Evolutionary conservation across 1,140 invertebrate genomes (phyloP).

Genomic region (Dermatophagoides farinae): DNA sequence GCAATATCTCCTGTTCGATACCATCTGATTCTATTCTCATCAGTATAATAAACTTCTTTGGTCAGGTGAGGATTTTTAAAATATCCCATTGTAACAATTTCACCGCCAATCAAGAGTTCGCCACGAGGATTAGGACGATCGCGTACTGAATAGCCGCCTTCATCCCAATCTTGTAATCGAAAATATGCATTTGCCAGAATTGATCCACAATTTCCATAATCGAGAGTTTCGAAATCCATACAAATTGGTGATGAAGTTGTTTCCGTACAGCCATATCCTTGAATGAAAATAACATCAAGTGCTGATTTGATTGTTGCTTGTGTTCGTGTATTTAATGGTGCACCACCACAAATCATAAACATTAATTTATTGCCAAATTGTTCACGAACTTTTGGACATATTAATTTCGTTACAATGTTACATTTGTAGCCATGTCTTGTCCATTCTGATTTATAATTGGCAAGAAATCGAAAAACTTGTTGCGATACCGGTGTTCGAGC

Average conservation of each 20-base stretch:
- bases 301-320: slow-evolving; percentile 84
- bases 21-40: slow-evolving; percentile 26
- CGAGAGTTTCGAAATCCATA: slow-evolving; percentile 41
- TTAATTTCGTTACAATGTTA: slow-evolving; percentile 17
- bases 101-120: slow-evolving; percentile 33
- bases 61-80: slow-evolving; percentile 42
- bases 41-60: slow-evolving; percentile 29
- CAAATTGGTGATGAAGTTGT: slow-evolving; percentile 79
- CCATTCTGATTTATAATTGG: slow-evolving; percentile 18
- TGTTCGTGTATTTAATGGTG: slow-evolving; percentile 82
- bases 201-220: slow-evolving; percentile 46
- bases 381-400: slow-evolving; percentile 55
- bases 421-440: slow-evolving; percentile 10
- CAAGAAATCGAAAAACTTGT: slow-evolving; percentile 2
- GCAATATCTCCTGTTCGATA: slow-evolving; percentile 36
- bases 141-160: slow-evolving; percentile 38
- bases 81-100: slow-evolving; percentile 31
- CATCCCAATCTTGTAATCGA: slow-evolving; percentile 75
- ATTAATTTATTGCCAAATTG: slow-evolving; percentile 62
- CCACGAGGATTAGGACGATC: slow-evolving; percentile 28
- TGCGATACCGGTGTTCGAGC: slow-evolving; percentile 8
- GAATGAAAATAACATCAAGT: slow-evolving; percentile 59
- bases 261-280: slow-evolving; percentile 93
- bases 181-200: slow-evolving; percentile 69
- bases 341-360: slow-evolving; percentile 72